phyloP scores from a whole-genome alignment of 2,797 vertebrate species.

The Enteromius treurensis region DNA sequence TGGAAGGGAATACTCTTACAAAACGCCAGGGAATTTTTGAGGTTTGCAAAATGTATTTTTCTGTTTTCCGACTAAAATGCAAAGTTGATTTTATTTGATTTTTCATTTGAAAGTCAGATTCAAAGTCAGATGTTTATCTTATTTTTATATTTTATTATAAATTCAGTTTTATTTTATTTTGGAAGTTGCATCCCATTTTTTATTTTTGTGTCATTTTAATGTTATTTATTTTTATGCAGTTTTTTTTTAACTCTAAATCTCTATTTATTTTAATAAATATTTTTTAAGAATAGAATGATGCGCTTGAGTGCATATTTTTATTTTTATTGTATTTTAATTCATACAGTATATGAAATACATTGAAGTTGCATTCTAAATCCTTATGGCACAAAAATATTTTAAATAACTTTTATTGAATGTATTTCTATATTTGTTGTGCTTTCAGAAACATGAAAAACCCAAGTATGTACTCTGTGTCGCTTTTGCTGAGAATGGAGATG shows the following conservation, averaged over 20 bases:
- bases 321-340: neutral
- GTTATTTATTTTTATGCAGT: neutral
- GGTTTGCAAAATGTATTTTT: conserved; percentile 67
- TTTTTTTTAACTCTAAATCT: neutral
- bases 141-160: neutral
- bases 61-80: neutral
- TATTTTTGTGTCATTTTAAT: neutral
- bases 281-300: neutral
- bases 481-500: conserved; percentile 89
- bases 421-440: conserved; percentile 4
- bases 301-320: neutral
- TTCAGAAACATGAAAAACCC: conserved; percentile 91
- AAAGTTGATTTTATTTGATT: neutral
- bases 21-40: conserved; percentile 92
- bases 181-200: neutral
- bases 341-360: neutral
- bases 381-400: neutral
- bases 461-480: conserved; percentile 89
- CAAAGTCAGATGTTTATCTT: neutral
- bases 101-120: neutral
- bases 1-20: conserved; percentile 83
- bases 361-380: neutral
- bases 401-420: neutral
- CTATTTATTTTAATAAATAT: neutral
- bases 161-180: neutral